These are phyloP conservation scores for Glomeris maerens DNA, from an alignment of 1,140 invertebrate species.

Conservation along the genomic window DNA sequence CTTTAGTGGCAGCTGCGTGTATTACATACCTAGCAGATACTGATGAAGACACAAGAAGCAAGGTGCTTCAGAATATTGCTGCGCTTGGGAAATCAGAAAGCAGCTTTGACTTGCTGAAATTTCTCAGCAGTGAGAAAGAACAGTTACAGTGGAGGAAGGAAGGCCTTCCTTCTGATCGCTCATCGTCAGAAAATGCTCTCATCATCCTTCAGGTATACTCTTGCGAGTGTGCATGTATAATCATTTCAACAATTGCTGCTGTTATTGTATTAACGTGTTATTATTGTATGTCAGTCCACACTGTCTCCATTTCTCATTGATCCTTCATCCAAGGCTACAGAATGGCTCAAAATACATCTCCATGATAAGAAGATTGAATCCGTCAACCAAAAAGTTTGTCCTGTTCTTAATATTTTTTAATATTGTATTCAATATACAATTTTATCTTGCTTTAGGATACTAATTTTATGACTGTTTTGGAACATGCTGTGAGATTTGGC, in stretches of 20 bases:
- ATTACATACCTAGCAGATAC: conserved; percentile 55
- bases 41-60: conserved; percentile 49
- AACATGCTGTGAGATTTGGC: conserved; percentile 80
- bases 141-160: conserved; percentile 71
- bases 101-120: conserved; percentile 51
- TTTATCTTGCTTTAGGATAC: conserved; percentile 35
- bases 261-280: neutral
- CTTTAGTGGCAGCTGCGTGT: conserved; percentile 57
- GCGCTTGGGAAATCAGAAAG: too few species aligned
- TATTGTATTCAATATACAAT: conserved; percentile 12
- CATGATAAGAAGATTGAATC: conserved; percentile 50
- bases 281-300: conserved; percentile 30
- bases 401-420: conserved; percentile 1
- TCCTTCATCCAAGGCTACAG: conserved; percentile 63
- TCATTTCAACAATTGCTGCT: neutral
- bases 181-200: conserved; percentile 68
- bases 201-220: conserved; percentile 51
- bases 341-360: conserved; percentile 65
- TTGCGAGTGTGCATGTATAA: conserved; percentile 2
- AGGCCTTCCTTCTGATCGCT: conserved; percentile 61
- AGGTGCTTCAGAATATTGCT: too few species aligned
- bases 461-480: conserved; percentile 66
- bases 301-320: conserved; percentile 67
- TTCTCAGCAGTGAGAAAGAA: conserved; percentile 59
- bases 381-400: conserved; percentile 47